These are phyloP conservation scores for Rhizoglyphus robini DNA, from an alignment of 1,140 invertebrate species.

Conservation along the genomic window DNA sequence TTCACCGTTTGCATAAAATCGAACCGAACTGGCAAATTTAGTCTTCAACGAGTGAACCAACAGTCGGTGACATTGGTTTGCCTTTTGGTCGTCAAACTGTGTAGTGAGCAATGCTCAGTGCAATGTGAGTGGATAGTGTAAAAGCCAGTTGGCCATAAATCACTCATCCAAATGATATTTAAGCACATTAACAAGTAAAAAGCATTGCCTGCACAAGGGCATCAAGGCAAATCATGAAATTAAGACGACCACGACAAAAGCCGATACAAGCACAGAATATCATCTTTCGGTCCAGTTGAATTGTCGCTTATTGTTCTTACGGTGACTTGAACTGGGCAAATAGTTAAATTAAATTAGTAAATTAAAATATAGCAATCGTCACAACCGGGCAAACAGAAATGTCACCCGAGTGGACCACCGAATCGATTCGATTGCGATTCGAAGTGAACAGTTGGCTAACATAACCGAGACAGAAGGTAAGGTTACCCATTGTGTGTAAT, in stretches of 20 bases:
- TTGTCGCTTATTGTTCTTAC: constrained; percentile 7
- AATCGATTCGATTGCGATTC: neutral
- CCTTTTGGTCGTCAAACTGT: too few species aligned
- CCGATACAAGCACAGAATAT: neutral
- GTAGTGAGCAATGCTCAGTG: too few species aligned
- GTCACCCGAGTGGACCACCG: neutral
- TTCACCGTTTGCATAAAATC: too few species aligned
- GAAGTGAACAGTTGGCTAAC: too few species aligned
- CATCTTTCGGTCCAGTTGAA: constrained; percentile 1
- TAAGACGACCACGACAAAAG: neutral
- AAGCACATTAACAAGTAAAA: neutral
- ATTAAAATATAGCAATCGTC: neutral
- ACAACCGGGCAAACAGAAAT: neutral
- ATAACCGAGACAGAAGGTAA: too few species aligned
- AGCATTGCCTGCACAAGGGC: neutral
- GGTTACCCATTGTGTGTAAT: too few species aligned
- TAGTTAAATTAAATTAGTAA: constrained; percentile 11
- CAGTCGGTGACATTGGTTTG: too few species aligned
- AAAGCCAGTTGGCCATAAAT: too few species aligned
- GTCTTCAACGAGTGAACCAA: too few species aligned
- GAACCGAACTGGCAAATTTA: too few species aligned
- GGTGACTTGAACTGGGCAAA: neutral
- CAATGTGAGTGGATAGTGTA: too few species aligned
- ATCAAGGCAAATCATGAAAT: neutral
- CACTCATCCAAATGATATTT: too few species aligned